phyloP scores from a whole-genome alignment of 2,888 invertebrate genomes.

The Aphidius colemani region DNA sequence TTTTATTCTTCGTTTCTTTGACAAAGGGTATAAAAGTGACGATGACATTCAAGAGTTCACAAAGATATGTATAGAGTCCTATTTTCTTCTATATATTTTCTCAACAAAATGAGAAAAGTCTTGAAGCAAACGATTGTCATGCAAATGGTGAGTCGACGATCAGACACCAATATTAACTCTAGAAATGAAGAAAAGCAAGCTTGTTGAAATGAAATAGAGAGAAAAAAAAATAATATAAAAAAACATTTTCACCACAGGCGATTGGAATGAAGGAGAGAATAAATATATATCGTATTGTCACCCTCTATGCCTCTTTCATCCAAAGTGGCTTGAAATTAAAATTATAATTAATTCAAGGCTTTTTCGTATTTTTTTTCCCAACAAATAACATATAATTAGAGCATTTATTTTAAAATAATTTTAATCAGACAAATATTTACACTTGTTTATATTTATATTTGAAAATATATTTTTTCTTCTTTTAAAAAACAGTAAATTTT shows the following conservation, averaged over 20 bases:
- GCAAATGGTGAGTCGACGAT: conserved; percentile 46
- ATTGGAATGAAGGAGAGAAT: conserved; percentile 4
- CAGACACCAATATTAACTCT: conserved; percentile 45
- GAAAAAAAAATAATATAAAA: neutral
- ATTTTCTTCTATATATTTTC: neutral
- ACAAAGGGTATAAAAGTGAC: conserved; percentile 26
- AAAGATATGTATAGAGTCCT: conserved; percentile 11
- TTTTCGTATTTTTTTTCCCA: neutral
- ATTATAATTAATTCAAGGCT: neutral
- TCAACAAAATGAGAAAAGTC: conserved; percentile 23
- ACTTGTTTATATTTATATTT: too few species aligned
- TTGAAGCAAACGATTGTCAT: conserved; percentile 47
- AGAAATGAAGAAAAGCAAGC: conserved; percentile 27
- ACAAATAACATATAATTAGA: too few species aligned
- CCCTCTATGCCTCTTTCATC: neutral
- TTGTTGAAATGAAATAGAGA: neutral
- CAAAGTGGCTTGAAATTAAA: conserved; percentile 1
- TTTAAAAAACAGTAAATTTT: neutral
- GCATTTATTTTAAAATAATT: too few species aligned
- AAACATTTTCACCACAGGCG: too few species aligned
- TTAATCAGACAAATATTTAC: too few species aligned
- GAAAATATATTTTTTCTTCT: conserved; percentile 1
- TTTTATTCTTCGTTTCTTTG: too few species aligned
- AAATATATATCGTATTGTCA: conserved; percentile 5
- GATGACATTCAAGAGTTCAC: conserved; percentile 26